Evolutionary conservation across 2,797 vertebrate species (phyloP).

Genomic region (Leptoclinus maculatus): DNA sequence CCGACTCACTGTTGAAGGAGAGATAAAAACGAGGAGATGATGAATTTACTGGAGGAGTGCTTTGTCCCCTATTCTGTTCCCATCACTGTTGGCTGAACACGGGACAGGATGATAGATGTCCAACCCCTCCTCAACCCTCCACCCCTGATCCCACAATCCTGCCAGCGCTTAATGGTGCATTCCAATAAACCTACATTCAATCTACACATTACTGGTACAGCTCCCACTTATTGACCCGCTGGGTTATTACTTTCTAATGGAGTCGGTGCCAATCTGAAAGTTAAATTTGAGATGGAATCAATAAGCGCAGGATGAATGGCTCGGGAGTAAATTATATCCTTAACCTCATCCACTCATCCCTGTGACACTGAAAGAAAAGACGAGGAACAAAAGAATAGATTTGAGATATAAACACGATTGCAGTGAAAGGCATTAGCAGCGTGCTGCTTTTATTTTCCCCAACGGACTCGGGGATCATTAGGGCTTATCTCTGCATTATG

Average conservation of each 20-base stretch:
- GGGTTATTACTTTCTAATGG: constrained; percentile 79
- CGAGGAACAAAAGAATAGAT: constrained; percentile 39
- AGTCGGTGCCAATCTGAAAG: constrained; percentile 77
- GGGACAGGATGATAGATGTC: constrained; percentile 79
- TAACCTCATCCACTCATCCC: constrained; percentile 64
- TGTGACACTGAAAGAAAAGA: constrained; percentile 49
- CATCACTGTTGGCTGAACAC: constrained; percentile 78
- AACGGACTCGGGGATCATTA: constrained; percentile 52
- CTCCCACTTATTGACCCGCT: constrained; percentile 73
- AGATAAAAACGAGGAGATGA: constrained; percentile 76
- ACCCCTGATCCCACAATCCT: constrained; percentile 35
- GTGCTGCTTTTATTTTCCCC: constrained; percentile 56
- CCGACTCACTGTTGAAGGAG: constrained; percentile 69
- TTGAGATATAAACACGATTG: constrained; percentile 63
- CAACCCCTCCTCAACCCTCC: constrained; percentile 44
- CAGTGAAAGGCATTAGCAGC: constrained; percentile 39
- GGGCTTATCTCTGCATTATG: constrained; percentile 48
- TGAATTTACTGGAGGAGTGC: constrained; percentile 79
- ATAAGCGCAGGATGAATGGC: constrained; percentile 72
- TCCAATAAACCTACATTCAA: constrained; percentile 80
- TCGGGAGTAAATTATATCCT: constrained; percentile 75
- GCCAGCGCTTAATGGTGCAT: constrained; percentile 76
- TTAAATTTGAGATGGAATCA: constrained; percentile 80
- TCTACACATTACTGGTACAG: constrained; percentile 70
- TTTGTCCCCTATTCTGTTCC: constrained; percentile 79